Conservation (phyloP, 2,797 vertebrate species). For the Halcyon leucocephala region DNA sequence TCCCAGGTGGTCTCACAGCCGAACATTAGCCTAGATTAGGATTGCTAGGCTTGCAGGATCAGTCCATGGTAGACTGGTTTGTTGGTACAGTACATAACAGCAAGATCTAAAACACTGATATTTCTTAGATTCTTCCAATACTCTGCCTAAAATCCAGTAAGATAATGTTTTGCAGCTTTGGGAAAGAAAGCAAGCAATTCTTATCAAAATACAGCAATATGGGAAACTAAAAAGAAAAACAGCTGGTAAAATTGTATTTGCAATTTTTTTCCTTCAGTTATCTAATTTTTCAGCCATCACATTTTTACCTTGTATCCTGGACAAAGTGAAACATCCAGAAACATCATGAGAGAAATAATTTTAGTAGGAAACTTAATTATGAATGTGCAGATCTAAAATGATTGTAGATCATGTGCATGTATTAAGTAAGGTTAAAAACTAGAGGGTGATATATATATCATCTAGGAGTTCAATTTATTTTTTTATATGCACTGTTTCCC, state of each 20-base stretch:
- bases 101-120: background rate
- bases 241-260: background rate
- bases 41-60: background rate
- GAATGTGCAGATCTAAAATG: background rate
- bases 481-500: background rate
- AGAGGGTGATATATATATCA: background rate
- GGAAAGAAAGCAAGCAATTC: background rate
- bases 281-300: background rate
- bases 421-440: background rate
- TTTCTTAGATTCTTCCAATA: background rate
- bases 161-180: background rate
- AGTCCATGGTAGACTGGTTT: background rate
- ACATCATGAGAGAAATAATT: background rate
- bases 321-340: background rate
- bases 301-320: background rate
- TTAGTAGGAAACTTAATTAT: background rate
- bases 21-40: background rate
- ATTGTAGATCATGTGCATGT: fast-evolving
- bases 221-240: background rate
- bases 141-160: background rate
- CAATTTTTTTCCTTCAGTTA: background rate
- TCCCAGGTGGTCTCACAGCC: background rate
- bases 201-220: background rate
- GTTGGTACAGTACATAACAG: fast-evolving
- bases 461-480: background rate